Percentiles rank a stretch among this genome's conserved stretches.
Conservation (phyloP, 2,113 vertebrate genomes). For the Sceloporus undulatus region DNA sequence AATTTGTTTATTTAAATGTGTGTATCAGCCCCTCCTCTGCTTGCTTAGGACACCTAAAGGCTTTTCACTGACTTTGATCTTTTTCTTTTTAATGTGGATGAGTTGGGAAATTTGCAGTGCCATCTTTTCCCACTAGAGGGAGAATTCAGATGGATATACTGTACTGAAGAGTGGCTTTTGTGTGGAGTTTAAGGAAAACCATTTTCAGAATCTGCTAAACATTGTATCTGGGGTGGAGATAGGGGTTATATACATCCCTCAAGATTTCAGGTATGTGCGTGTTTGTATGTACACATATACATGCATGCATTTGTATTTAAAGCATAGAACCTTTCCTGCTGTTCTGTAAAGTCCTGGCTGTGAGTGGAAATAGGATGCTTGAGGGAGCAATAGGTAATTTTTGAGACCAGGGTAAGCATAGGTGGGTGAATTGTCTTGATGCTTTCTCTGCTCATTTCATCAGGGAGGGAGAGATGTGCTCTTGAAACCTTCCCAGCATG, state of each 20-base stretch:
- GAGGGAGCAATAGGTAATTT: background rate
- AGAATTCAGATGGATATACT: conserved; percentile 42
- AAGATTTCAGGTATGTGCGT: background rate
- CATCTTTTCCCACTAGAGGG: conserved; percentile 72
- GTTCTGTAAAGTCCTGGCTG: background rate
- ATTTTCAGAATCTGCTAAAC: rapidly evolving
- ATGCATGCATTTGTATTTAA: background rate
- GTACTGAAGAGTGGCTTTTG: conserved; percentile 1
- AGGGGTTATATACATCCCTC: background rate
- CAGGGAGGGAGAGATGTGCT: background rate
- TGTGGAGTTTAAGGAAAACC: background rate
- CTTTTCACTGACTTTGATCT: background rate
- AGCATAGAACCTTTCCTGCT: rapidly evolving
- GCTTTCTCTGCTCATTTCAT: background rate
- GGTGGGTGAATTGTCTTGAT: rapidly evolving
- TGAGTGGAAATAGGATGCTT: rapidly evolving
- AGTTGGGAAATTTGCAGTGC: conserved; percentile 59
- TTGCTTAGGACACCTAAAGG: background rate
- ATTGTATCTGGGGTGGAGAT: too few relatives aligned
- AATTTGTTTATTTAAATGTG: background rate
- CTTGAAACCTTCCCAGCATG: rapidly evolving
- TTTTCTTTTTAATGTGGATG: background rate
- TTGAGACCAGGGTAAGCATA: rapidly evolving
- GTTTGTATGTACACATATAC: background rate
- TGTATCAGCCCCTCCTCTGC: background rate